Conservation (phyloP, 2,888 invertebrate genomes). For the Lepidocyrtoides sp. region DNA sequence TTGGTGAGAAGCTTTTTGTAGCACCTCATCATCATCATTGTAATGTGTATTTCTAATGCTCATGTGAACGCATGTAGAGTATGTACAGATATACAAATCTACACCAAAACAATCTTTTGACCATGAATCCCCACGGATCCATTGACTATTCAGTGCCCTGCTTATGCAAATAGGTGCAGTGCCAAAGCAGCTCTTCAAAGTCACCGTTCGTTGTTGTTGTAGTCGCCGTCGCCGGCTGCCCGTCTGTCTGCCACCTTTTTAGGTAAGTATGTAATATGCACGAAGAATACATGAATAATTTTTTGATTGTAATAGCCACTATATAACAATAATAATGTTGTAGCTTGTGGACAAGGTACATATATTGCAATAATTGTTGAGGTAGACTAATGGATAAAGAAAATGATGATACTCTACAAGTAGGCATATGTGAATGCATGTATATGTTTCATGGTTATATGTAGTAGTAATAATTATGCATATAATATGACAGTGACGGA, state of each 20-base stretch:
- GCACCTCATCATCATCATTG: constrained; percentile 37
- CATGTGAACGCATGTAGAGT: background rate
- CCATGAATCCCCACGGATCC: constrained; percentile 61
- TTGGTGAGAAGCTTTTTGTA: constrained; percentile 5
- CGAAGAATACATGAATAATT: constrained; percentile 43
- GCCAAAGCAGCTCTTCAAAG: constrained; percentile 42
- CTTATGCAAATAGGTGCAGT: constrained; percentile 67
- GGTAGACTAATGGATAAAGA: constrained; percentile 8
- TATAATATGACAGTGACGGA: constrained; percentile 48
- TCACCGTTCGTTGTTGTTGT: constrained; percentile 5
- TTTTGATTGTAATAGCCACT: constrained; percentile 16
- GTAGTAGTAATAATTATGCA: background rate
- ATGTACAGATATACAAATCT: background rate
- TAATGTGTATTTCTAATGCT: background rate
- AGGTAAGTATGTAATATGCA: constrained; percentile 45
- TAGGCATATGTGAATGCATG: background rate
- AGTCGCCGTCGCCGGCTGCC: constrained; percentile 66
- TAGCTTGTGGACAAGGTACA: constrained; percentile 11
- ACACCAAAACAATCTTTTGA: constrained; percentile 53
- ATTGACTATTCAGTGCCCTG: constrained; percentile 61
- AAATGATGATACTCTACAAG: background rate
- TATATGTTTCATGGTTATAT: background rate
- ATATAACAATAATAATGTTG: background rate
- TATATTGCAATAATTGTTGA: constrained; percentile 51
- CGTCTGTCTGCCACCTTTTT: constrained; percentile 66